phyloP scores from a whole-genome alignment of 1,140 invertebrate genomes.

The Probaryconus sp. region DNA sequence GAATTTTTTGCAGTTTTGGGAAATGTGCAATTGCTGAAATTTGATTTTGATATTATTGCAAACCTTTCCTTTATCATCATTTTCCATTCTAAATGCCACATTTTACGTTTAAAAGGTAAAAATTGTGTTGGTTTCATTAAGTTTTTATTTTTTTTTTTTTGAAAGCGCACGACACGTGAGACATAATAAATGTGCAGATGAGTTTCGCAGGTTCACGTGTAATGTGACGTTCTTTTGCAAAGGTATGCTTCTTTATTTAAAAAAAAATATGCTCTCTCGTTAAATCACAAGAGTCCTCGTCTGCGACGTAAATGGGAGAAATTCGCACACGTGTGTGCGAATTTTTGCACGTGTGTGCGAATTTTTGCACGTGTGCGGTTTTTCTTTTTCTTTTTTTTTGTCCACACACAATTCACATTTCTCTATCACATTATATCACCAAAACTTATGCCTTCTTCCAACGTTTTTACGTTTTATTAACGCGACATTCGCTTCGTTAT shows the following conservation, averaged over 20 bases:
- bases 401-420: conserved; percentile 28
- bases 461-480: conserved; percentile 39
- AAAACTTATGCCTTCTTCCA: conserved; percentile 42
- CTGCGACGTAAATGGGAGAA: conserved; percentile 16
- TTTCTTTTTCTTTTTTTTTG: background rate
- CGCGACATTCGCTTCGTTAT: conserved; percentile 49
- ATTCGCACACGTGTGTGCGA: conserved; percentile 32
- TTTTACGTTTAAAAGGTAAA: background rate
- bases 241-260: conserved; percentile 27
- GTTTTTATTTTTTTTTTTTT: background rate
- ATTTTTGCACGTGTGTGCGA: background rate
- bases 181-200: conserved; percentile 8
- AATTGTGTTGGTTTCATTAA: conserved; percentile 16
- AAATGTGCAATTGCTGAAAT: background rate
- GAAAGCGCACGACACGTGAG: background rate
- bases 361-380: background rate
- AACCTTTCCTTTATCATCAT: no score
- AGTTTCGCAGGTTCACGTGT: conserved; percentile 6
- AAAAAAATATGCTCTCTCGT: conserved; percentile 51
- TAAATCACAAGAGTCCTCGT: conserved; percentile 48
- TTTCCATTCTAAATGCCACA: no score
- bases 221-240: conserved; percentile 27
- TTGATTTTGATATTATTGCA: background rate
- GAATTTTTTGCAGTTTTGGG: conserved; percentile 11
- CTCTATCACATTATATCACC: conserved; percentile 48